Conservation (phyloP, 2,888 invertebrate genomes). For the Ormyrus pomaceus region DNA sequence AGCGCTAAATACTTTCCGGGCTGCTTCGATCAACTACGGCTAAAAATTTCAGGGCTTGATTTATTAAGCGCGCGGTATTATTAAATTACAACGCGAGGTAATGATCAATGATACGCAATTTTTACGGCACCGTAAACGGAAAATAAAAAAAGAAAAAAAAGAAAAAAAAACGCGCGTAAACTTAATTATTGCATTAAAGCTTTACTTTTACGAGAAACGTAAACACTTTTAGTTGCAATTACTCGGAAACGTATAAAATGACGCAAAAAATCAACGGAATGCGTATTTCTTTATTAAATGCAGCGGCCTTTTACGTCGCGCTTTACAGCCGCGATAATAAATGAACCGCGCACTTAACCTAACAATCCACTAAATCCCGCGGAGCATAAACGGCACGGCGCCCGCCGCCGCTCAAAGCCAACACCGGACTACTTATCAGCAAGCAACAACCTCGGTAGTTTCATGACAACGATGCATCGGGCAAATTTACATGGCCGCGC, state of each 20-base stretch:
- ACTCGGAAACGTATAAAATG: too few species aligned
- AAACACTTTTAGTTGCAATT: background rate
- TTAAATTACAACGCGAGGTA: background rate
- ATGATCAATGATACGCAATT: slow-evolving; percentile 17
- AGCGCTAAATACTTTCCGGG: too few species aligned
- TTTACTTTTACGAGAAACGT: slow-evolving; percentile 5
- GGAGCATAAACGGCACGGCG: background rate
- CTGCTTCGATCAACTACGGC: too few species aligned
- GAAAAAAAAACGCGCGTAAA: slow-evolving; percentile 21
- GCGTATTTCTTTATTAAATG: too few species aligned
- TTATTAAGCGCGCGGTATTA: too few species aligned
- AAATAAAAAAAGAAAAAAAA: slow-evolving; percentile 22
- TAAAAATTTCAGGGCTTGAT: too few species aligned
- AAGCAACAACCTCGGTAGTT: background rate
- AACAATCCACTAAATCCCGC: background rate
- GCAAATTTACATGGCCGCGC: background rate
- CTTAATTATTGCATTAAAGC: slow-evolving; percentile 10
- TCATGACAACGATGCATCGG: slow-evolving; percentile 10
- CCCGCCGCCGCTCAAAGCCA: background rate
- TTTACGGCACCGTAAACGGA: slow-evolving; percentile 25
- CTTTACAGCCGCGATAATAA: too few species aligned
- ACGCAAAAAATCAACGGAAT: too few species aligned
- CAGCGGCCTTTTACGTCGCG: too few species aligned
- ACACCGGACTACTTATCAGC: background rate
- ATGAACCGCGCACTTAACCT: background rate